phyloP scores from a whole-genome alignment of 2,888 invertebrate genomes.

The Sialis lutaria region DNA sequence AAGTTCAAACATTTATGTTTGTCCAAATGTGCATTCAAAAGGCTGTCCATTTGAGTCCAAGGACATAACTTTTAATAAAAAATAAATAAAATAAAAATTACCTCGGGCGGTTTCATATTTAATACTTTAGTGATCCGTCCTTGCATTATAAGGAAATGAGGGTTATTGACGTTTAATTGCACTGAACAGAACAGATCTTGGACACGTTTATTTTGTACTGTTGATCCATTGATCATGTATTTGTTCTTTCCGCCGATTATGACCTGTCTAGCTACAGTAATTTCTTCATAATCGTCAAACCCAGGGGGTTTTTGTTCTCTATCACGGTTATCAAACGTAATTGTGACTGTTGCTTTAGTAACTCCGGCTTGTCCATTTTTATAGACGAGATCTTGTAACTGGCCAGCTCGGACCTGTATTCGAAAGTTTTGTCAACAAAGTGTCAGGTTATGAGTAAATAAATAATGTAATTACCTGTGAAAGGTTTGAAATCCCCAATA shows the following conservation, averaged over 20 bases:
- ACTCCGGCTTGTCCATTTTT: slow-evolving; percentile 95
- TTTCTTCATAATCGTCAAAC: slow-evolving; percentile 79
- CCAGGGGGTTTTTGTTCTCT: slow-evolving; percentile 70
- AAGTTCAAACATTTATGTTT: no score
- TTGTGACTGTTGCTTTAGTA: slow-evolving; percentile 87
- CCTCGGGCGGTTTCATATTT: slow-evolving; percentile 96
- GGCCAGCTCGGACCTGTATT: slow-evolving; percentile 70
- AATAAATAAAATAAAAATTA: slow-evolving; percentile 21
- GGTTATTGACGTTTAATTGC: slow-evolving; percentile 96
- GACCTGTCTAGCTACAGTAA: slow-evolving; percentile 81
- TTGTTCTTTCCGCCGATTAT: slow-evolving; percentile 80
- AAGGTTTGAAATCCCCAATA: slow-evolving; percentile 86
- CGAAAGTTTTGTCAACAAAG: not conserved
- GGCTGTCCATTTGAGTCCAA: not conserved
- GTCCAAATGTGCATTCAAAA: no score
- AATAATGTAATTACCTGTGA: slow-evolving; percentile 45
- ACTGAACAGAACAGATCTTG: slow-evolving; percentile 92
- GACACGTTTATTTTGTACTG: slow-evolving; percentile 78
- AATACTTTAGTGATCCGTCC: slow-evolving; percentile 96
- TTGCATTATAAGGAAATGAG: slow-evolving; percentile 99
- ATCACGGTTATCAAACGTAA: slow-evolving; percentile 87
- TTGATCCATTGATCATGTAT: slow-evolving; percentile 84
- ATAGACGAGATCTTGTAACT: slow-evolving; percentile 89
- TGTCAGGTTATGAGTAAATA: not conserved
- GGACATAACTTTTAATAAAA: no score